Conservation (phyloP, 2,113 vertebrate genomes). For the Tricholaema leucomelas region DNA sequence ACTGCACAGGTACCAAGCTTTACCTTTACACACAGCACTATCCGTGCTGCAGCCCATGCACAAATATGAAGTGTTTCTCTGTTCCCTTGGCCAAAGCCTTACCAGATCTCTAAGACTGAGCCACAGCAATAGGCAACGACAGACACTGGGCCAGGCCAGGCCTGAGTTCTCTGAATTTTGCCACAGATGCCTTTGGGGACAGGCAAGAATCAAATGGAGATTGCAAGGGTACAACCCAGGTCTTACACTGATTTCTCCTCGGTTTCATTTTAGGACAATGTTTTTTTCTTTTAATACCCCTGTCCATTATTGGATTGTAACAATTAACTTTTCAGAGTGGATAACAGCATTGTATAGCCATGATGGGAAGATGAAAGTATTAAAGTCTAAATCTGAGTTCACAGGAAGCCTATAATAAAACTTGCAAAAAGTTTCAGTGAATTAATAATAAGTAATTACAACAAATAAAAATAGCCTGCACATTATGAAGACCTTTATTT, state of each 20-base stretch:
- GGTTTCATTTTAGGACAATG: neutral
- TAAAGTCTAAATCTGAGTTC: neutral
- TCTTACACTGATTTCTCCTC: neutral
- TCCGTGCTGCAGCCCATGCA: neutral
- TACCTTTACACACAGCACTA: neutral
- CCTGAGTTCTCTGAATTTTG: neutral
- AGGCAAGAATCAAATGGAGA: neutral
- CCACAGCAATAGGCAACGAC: neutral
- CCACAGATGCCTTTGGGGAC: neutral
- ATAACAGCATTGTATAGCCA: neutral
- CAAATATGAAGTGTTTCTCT: rapidly evolving
- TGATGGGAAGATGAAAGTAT: neutral
- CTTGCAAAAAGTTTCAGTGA: neutral
- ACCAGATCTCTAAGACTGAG: neutral
- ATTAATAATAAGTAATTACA: conserved; percentile 9
- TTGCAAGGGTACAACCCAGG: neutral
- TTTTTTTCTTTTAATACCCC: neutral
- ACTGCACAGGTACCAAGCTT: rapidly evolving
- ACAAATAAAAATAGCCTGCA: conserved; percentile 44
- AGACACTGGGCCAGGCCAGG: neutral
- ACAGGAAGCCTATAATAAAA: neutral
- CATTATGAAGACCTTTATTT: neutral
- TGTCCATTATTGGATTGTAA: neutral
- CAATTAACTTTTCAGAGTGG: neutral
- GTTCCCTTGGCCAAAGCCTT: neutral